Conservation (phyloP, 2,888 invertebrate species). For the Tetranychus piercei region DNA sequence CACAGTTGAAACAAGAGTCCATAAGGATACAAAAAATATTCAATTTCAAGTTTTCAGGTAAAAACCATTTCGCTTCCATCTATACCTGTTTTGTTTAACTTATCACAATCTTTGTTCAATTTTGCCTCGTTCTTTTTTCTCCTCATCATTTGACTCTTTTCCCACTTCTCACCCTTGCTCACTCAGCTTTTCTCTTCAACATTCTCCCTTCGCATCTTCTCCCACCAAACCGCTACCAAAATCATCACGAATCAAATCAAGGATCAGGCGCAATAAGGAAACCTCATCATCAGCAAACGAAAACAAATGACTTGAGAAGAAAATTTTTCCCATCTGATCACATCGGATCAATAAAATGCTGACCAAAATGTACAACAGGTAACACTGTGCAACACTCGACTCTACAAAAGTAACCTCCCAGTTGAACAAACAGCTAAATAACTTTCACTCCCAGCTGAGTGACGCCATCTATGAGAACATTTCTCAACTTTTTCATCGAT, state of each 20-base stretch:
- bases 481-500: neutral
- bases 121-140: neutral
- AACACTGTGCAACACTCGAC: neutral
- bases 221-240: neutral
- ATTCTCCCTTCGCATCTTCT: neutral
- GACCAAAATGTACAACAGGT: conserved; percentile 3
- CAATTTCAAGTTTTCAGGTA: no score
- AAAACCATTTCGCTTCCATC: no score
- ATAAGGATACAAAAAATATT: no score
- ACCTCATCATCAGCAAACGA: neutral
- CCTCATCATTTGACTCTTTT: neutral
- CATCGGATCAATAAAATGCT: neutral
- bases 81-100: neutral
- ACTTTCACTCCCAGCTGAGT: neutral
- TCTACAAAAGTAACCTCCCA: no score
- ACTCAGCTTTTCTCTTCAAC: neutral
- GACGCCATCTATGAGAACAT: neutral
- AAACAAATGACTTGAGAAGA: neutral
- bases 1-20: no score
- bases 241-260: neutral
- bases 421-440: no score
- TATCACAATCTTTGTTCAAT: conserved; percentile 2
- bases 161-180: neutral
- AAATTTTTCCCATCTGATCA: neutral
- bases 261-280: neutral